A percentile compares a stretch with the other conserved stretches of the same genome.
Evolutionary conservation across 2,113 vertebrate species (phyloP).

Genomic region (Sterrhoptilus dennistouni): DNA sequence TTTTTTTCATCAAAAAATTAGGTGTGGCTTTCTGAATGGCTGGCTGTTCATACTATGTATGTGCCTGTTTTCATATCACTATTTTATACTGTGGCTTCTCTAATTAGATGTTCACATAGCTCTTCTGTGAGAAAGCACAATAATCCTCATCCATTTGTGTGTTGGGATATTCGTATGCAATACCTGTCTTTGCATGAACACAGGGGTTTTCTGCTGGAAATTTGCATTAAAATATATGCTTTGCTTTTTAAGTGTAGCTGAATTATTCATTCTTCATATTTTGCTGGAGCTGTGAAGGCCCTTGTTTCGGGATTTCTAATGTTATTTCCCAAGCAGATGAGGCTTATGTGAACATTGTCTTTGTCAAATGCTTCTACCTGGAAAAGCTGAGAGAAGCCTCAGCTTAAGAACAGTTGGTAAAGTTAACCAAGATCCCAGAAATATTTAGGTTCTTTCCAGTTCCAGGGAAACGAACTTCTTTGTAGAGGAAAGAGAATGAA

Average conservation of each 20-base stretch:
- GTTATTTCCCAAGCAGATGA: background rate
- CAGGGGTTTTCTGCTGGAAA: background rate
- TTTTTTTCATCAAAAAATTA: background rate
- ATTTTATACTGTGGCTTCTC: background rate
- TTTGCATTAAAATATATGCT: background rate
- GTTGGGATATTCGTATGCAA: fast-evolving
- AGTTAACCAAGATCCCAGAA: background rate
- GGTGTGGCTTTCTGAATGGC: background rate
- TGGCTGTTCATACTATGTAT: background rate
- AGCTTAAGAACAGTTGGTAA: background rate
- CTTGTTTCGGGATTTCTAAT: background rate
- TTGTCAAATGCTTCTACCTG: background rate
- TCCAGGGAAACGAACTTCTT: background rate
- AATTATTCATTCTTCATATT: background rate
- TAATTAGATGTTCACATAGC: background rate
- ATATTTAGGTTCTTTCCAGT: background rate
- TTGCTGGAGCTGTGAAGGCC: background rate
- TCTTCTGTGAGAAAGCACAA: background rate
- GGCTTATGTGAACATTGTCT: background rate
- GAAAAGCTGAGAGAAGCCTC: background rate
- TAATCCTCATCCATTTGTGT: background rate
- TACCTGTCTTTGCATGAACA: background rate
- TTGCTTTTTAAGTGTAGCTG: background rate
- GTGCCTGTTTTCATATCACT: background rate
- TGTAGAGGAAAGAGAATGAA: background rate